phyloP scores from a whole-genome alignment of 1,140 invertebrate species.

The Pachypsylla venusta region DNA sequence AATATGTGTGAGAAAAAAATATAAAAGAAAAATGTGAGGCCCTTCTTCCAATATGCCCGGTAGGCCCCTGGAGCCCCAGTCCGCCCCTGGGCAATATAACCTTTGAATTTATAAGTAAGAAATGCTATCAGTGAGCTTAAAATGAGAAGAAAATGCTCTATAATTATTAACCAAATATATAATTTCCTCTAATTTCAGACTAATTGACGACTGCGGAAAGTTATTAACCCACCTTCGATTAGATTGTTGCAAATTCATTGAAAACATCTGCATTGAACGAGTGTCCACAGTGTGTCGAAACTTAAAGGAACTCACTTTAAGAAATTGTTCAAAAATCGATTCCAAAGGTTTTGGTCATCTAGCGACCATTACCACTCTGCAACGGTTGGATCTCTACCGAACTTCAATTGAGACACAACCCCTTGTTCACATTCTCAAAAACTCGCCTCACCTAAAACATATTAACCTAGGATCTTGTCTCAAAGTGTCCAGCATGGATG shows the following conservation, averaged over 20 bases:
- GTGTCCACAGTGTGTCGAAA: constrained; percentile 45
- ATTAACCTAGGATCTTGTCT: constrained; percentile 46
- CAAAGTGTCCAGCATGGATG: constrained; percentile 44
- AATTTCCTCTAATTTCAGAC: constrained; percentile 36
- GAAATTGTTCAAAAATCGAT: constrained; percentile 35
- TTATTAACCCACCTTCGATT: constrained; percentile 51
- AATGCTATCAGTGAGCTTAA: no score
- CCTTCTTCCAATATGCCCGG: no score
- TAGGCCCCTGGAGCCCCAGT: no score
- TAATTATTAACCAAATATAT: no score
- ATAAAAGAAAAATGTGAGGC: no score
- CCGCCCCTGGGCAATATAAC: no score
- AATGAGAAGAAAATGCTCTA: not conserved
- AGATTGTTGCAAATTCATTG: constrained; percentile 59
- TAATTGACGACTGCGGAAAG: constrained; percentile 46
- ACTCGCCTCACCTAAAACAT: constrained; percentile 50
- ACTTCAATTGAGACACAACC: constrained; percentile 46
- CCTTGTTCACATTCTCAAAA: constrained; percentile 44
- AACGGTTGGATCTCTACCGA: constrained; percentile 60
- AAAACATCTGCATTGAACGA: constrained; percentile 41
- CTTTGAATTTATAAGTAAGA: no score
- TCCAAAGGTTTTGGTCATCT: constrained; percentile 38
- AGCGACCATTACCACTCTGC: constrained; percentile 43
- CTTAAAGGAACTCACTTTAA: constrained; percentile 52
- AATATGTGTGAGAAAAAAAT: no score